A percentile compares a stretch with the other conserved stretches of the same genome.
phyloP scores from a whole-genome alignment of 1,140 invertebrate genomes.

The Matsumurasca onukii region DNA sequence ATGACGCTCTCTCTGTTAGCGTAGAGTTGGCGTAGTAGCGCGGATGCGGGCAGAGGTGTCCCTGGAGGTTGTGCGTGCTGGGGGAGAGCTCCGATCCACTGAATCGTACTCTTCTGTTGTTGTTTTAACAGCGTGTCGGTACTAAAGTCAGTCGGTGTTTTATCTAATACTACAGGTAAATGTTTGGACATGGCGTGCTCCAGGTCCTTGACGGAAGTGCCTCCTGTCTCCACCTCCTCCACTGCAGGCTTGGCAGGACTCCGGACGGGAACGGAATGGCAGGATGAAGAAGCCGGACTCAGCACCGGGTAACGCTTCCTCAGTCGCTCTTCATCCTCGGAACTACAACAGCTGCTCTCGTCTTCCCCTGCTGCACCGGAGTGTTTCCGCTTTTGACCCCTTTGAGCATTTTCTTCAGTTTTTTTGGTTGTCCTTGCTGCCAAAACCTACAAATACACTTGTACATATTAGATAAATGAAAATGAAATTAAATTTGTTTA shows the following conservation, averaged over 20 bases:
- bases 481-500: background rate
- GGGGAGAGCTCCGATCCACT: conserved; percentile 79
- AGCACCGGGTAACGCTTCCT: conserved; percentile 52
- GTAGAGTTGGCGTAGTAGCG: conserved; percentile 84
- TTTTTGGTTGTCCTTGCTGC: conserved; percentile 38
- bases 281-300: conserved; percentile 63
- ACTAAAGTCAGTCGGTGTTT: conserved; percentile 80
- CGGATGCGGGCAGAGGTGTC: conserved; percentile 71
- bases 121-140: conserved; percentile 81
- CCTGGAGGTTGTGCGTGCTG: conserved; percentile 34
- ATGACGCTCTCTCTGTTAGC: conserved; percentile 94
- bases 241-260: conserved; percentile 47
- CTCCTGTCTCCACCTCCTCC: conserved; percentile 46
- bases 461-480: background rate
- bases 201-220: conserved; percentile 82
- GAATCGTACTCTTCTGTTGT: conserved; percentile 84
- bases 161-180: conserved; percentile 64
- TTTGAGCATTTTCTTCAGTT: conserved; percentile 41
- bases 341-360: conserved; percentile 52
- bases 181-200: conserved; percentile 97
- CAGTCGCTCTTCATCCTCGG: conserved; percentile 56
- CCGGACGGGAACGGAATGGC: conserved; percentile 51
- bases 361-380: conserved; percentile 47
- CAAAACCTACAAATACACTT: conserved; percentile 25
- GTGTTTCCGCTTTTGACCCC: conserved; percentile 56